phyloP scores from a whole-genome alignment of 2,797 vertebrate genomes.

The Tapera naevia region DNA sequence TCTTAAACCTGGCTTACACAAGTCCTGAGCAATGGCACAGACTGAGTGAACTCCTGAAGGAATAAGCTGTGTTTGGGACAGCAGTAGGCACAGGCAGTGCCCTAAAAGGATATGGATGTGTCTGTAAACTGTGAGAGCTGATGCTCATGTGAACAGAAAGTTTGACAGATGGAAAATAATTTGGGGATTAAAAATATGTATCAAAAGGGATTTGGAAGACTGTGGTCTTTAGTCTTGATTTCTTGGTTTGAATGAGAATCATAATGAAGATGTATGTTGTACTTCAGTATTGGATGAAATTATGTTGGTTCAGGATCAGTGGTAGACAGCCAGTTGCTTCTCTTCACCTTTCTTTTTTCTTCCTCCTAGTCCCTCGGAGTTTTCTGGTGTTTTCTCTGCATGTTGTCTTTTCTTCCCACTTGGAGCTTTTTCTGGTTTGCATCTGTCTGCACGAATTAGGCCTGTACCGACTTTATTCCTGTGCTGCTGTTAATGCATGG shows the following conservation, averaged over 20 bases:
- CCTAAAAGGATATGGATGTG: background rate
- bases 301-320: background rate
- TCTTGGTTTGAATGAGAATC: slow-evolving; percentile 9
- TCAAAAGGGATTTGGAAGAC: background rate
- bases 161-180: background rate
- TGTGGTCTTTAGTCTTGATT: slow-evolving; percentile 5
- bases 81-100: rapidly evolving
- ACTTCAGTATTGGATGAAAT: background rate
- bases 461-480: background rate
- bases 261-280: background rate
- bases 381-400: background rate
- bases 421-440: background rate
- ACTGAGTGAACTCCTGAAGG: background rate
- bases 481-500: background rate
- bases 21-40: background rate
- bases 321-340: background rate
- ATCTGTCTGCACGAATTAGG: background rate
- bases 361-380: background rate
- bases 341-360: background rate
- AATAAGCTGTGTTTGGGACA: background rate
- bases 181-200: background rate
- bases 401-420: background rate
- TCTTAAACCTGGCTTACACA: background rate
- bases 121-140: background rate
- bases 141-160: background rate